phyloP scores from a whole-genome alignment of 1,140 invertebrate species.

The Atopsyche davidsoni region DNA sequence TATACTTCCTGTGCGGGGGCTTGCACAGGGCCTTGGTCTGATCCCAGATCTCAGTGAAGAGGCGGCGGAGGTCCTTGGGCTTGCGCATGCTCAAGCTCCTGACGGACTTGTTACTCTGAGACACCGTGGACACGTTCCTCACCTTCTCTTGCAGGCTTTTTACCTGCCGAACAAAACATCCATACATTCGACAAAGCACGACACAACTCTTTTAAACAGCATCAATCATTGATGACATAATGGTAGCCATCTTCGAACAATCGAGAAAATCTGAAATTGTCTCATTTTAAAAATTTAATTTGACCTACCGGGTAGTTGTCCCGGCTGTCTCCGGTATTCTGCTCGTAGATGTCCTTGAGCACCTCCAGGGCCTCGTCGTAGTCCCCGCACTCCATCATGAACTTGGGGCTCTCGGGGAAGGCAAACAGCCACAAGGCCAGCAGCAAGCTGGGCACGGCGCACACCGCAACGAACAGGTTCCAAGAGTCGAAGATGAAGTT shows the following conservation, averaged over 20 bases:
- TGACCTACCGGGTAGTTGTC: conserved; percentile 60
- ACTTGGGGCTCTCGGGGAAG: conserved; percentile 84
- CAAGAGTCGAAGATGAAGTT: conserved; percentile 63
- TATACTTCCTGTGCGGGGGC: conserved; percentile 63
- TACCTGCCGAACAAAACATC: too few relatives aligned
- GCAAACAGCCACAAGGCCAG: conserved; percentile 62
- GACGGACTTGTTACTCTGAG: conserved; percentile 51
- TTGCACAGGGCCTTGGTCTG: conserved; percentile 63
- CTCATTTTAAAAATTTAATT: not conserved
- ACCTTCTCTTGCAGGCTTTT: conserved; percentile 60
- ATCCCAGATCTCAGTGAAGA: conserved; percentile 58
- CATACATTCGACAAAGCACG: too few relatives aligned
- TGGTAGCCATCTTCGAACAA: too few relatives aligned
- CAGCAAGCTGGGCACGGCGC: conserved; percentile 57
- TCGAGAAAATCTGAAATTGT: too few relatives aligned
- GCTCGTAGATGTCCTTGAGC: conserved; percentile 60
- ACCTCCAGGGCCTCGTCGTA: conserved; percentile 64
- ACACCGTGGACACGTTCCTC: conserved; percentile 55
- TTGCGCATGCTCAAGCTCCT: conserved; percentile 57
- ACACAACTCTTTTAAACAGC: too few relatives aligned
- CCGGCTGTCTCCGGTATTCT: conserved; percentile 61
- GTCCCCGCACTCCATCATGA: conserved; percentile 69
- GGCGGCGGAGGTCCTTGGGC: conserved; percentile 58
- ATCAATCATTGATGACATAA: conserved; percentile 7
- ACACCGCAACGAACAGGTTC: conserved; percentile 68